Base-by-base conservation (phyloP, 2,797 vertebrate genomes). In the Bufotes viridis region DNA sequence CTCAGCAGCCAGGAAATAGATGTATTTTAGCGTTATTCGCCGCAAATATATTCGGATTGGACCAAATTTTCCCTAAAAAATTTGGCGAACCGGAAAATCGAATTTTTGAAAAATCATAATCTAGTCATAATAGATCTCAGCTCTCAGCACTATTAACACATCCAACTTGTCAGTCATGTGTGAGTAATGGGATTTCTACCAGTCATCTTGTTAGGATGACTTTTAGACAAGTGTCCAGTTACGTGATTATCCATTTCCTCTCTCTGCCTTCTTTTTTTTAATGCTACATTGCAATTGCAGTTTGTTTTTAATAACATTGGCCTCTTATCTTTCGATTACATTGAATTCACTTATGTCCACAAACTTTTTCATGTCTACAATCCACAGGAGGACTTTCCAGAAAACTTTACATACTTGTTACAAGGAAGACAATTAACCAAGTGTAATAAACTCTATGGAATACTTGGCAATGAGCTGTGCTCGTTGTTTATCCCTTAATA, bases 401-500 rank as follows among this genome's bases (percentile, higher is more conserved):
- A 89, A 90, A 89, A 90, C 91, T 92, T 78, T 90, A 90, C 91
- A 94, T 90, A 51, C 92, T 93, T 93, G 91, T 93, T 89, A 82
- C 88, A 92, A 91, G 90, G 93, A 93, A 92, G 84, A 84, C 91
- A 92, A 84, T 92, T 92, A 93, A 86, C 80, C 91, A 91, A 90
- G 92, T 91, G 93, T 93, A 93, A 94, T 93, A 93, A 94, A 93
- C 90, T 72, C 90, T 91, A 90, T 76, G 13, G 88, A 90, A 87
- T 87, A 81, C 53, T 87, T 88, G 87, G 82, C 90, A 90, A 91
- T 53, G 90, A 91, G 86, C 86, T 3, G 89, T 90, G 42, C 88
- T 91, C 57, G 92, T 93, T 93, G 93, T 87, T 91, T 90, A 92
- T 92, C 93, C 87, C 88, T 90, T 94, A 94, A 94, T 92, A 93